A percentile compares a stretch with the other conserved stretches of the same genome.
phyloP scores from a whole-genome alignment of 2,113 vertebrate genomes.

The Gorsachius goisagi region DNA sequence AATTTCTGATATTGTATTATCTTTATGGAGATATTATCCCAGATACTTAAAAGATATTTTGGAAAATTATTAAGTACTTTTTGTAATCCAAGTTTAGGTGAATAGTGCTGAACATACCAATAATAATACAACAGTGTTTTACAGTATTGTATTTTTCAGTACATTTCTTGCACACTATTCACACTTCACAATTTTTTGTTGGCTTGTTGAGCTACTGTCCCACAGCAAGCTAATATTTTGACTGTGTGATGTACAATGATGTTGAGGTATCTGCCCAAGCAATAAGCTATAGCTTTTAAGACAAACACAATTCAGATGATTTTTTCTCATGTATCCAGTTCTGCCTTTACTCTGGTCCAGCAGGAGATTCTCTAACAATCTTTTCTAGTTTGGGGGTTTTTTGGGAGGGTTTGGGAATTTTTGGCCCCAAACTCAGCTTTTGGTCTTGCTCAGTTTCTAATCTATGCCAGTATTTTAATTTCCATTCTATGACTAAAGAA shows the following conservation, averaged over 20 bases:
- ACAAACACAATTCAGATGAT: background rate
- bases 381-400: background rate
- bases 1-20: background rate
- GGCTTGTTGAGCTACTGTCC: background rate
- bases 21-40: background rate
- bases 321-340: background rate
- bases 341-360: background rate
- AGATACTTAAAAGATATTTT: background rate
- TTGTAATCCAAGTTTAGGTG: background rate
- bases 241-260: background rate
- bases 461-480: background rate
- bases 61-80: background rate
- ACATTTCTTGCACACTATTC: background rate
- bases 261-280: background rate
- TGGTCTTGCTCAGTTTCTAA: background rate
- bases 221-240: background rate
- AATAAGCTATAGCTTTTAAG: background rate
- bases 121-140: background rate
- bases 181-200: background rate
- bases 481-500: background rate
- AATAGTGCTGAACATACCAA: background rate
- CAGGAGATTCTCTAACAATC: background rate
- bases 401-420: too few species aligned
- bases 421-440: background rate
- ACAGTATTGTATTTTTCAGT: background rate